A percentile compares a stretch with the other conserved stretches of the same genome.
phyloP scores from a whole-genome alignment of 2,888 invertebrate species.

The Ceramica pisi region DNA sequence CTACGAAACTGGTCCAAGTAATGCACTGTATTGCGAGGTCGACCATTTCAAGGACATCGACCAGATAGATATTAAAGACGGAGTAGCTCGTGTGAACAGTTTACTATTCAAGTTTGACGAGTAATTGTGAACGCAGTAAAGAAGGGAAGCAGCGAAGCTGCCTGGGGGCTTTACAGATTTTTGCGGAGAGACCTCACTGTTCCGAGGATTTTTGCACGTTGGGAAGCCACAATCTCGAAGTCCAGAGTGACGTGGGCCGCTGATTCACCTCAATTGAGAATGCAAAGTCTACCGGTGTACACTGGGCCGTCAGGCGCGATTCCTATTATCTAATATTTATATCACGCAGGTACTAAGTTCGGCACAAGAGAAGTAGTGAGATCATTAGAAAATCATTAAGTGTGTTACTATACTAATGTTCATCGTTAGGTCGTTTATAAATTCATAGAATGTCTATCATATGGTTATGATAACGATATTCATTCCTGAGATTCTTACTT shows the following conservation, averaged over 20 bases:
- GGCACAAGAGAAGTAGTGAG: background rate
- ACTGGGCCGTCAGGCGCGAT: too few species aligned
- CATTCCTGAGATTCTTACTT: constrained; percentile 27
- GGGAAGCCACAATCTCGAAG: too few species aligned
- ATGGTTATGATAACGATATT: constrained; percentile 35
- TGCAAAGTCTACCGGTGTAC: background rate
- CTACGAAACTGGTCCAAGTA: constrained; percentile 25
- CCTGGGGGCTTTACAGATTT: too few species aligned
- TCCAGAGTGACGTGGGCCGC: too few species aligned
- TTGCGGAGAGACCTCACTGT: too few species aligned
- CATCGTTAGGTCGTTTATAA: constrained; percentile 30
- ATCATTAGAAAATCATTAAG: constrained; percentile 48
- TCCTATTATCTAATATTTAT: background rate
- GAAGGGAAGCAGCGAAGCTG: too few species aligned
- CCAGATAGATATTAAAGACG: constrained; percentile 61
- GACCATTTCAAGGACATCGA: constrained; percentile 53
- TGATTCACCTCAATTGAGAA: background rate
- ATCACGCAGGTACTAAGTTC: background rate
- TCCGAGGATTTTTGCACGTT: too few species aligned
- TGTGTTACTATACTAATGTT: constrained; percentile 31
- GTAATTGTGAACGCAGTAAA: background rate
- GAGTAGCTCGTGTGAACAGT: constrained; percentile 57
- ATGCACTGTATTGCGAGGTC: constrained; percentile 47
- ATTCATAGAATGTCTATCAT: constrained; percentile 14
- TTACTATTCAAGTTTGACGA: constrained; percentile 57